Percentiles rank a stretch among this genome's conserved stretches.
phyloP scores from a whole-genome alignment of 2,888 invertebrate species.

The Abrostola tripartita region DNA sequence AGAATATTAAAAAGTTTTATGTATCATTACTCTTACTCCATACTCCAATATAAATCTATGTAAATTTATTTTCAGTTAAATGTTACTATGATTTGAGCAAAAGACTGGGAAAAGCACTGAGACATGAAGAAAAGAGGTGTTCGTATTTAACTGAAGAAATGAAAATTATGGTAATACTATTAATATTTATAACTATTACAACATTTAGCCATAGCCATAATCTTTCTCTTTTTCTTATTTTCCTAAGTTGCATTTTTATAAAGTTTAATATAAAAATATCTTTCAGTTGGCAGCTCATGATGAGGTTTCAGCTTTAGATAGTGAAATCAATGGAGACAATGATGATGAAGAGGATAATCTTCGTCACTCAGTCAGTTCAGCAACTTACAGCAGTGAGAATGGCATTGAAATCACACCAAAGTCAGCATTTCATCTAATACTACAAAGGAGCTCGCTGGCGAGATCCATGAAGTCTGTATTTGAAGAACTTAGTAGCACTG shows the following conservation, averaged over 20 bases:
- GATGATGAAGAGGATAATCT: slow-evolving; percentile 81
- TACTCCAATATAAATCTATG: too few relatives aligned
- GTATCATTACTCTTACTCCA: too few relatives aligned
- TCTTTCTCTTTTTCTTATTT: too few relatives aligned
- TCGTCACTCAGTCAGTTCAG: slow-evolving; percentile 78
- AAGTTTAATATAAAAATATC: neutral
- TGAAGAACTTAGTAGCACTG: slow-evolving; percentile 91
- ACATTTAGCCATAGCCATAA: neutral
- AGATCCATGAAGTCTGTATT: slow-evolving; percentile 94
- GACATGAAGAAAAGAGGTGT: slow-evolving; percentile 96
- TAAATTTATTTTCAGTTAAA: slow-evolving; percentile 89
- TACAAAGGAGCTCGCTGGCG: slow-evolving; percentile 94
- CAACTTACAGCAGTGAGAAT: slow-evolving; percentile 70
- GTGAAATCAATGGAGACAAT: slow-evolving; percentile 80
- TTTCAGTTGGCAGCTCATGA: slow-evolving; percentile 87
- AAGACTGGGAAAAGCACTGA: slow-evolving; percentile 94
- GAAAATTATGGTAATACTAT: slow-evolving; percentile 91
- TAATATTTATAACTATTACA: neutral
- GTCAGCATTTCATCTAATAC: slow-evolving; percentile 93
- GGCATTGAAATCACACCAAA: slow-evolving; percentile 69
- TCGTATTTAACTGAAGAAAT: slow-evolving; percentile 96
- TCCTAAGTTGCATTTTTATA: too few relatives aligned
- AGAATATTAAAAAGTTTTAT: slow-evolving; percentile 37
- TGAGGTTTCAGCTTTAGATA: slow-evolving; percentile 86
- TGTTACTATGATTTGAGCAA: slow-evolving; percentile 98